phyloP scores from a whole-genome alignment of 2,113 vertebrate genomes.

The Glaucidium brasilianum region DNA sequence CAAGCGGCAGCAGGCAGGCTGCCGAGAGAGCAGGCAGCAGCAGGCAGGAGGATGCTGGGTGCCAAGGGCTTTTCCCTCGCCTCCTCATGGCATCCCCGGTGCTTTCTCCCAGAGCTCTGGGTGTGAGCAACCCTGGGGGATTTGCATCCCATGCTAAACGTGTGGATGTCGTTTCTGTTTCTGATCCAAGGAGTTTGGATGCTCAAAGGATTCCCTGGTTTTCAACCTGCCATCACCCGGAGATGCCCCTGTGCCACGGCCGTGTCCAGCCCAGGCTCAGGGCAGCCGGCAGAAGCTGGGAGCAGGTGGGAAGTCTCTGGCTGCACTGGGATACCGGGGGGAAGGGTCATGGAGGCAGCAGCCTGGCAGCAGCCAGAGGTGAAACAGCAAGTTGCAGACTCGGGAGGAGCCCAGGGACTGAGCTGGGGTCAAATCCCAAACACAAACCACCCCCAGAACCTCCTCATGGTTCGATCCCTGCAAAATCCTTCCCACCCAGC shows the following conservation, averaged over 20 bases:
- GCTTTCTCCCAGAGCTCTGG: neutral
- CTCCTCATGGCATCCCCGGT: neutral
- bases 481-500: neutral
- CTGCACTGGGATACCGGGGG: neutral
- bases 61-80: fast-evolving
- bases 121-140: fast-evolving
- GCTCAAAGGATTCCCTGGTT: neutral
- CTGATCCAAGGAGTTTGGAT: neutral
- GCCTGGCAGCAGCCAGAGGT: neutral
- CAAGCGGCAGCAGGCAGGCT: neutral
- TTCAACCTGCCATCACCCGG: fast-evolving
- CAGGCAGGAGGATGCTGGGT: neutral
- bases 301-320: neutral
- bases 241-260: fast-evolving
- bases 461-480: fast-evolving
- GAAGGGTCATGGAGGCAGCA: neutral
- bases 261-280: neutral
- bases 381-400: neutral
- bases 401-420: neutral
- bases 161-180: fast-evolving
- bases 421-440: neutral
- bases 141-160: fast-evolving
- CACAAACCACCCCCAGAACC: neutral
- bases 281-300: no score
- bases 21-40: neutral